A percentile compares a stretch with the other conserved stretches of the same genome.
phyloP scores from a whole-genome alignment of 2,797 vertebrate species.

The Lepus oiostolus region DNA sequence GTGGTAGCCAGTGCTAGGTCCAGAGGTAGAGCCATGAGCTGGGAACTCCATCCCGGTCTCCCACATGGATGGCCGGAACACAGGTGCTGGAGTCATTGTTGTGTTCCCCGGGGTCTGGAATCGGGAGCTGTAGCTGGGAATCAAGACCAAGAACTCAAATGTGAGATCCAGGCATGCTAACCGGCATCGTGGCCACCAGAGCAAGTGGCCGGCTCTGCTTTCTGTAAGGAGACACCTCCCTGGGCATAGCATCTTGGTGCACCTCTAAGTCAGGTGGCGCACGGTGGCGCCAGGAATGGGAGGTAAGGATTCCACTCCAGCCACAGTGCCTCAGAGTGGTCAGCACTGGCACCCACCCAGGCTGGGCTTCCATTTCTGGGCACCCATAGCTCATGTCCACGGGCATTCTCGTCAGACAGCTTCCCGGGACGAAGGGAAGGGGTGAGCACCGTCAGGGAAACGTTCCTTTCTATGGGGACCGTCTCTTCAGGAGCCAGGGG shows the following conservation, averaged over 20 bases:
- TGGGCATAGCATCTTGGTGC: not conserved
- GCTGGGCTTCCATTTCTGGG: constrained; percentile 56
- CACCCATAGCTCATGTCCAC: not conserved
- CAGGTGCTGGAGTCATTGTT: no score
- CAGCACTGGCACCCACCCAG: not conserved
- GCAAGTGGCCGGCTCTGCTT: no score
- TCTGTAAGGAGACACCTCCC: not conserved
- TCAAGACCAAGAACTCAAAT: no score
- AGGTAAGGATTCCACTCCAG: not conserved
- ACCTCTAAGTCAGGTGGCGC: not conserved
- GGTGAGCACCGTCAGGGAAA: constrained; percentile 64
- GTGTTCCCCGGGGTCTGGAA: no score
- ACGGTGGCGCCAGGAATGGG: not conserved
- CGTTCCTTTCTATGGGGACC: constrained; percentile 40
- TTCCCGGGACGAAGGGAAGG: constrained; percentile 37
- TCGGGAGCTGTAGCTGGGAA: no score
- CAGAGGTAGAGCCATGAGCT: no score
- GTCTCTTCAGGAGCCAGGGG: constrained; percentile 65
- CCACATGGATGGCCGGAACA: no score
- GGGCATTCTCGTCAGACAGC: constrained; percentile 64
- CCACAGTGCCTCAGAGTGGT: not conserved
- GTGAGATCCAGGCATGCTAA: no score
- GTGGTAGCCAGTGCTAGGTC: no score
- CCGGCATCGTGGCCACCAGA: no score
- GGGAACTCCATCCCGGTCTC: no score